Base-by-base conservation (phyloP, 2,113 vertebrate species). In the Labrus mixtus region DNA sequence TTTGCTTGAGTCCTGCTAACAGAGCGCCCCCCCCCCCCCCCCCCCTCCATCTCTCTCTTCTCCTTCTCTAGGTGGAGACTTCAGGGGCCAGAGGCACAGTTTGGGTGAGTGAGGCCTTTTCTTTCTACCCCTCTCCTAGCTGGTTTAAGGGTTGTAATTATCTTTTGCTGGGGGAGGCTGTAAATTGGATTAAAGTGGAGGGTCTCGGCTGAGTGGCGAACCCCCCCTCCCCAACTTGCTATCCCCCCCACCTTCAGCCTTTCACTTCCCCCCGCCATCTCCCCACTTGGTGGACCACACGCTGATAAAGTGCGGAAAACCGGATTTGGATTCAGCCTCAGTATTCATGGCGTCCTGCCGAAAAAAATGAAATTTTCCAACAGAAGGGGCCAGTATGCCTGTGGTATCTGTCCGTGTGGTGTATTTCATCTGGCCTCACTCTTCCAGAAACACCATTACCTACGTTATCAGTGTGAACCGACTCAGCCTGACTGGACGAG, bases 151-250 rank as follows among this genome's bases (percentile, higher is more conserved):
- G 92, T 95, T 96, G 95, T 96, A 97, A 97, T 96, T 96, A 97
- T 97, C 95, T 97, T 96, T 95, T 96, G 92, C 95, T 93, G 94
- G 94, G 95, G 95, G 96, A 96, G 96, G 95, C 95, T 96, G 95
- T 96, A 97, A 97, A 97, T 97, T 97, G 96, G 96, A 97, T 97
- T 97, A 97, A 95, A 96, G 95, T 95, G 95, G 94, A 95, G 95
- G 94, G 96, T 95, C 95, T 95, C 96, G 96, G 95, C 93, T 96
- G 95, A 97, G 89, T 94, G 95, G 92, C 90, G 95, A 93, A 93
- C 89, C 94, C 94, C 83, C 66, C 45, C 29, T 16, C 8, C 58
- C 39, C 29, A 51, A 51, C 48, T n/a, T 19, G 19, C 48, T 51
- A n/a, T 10, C 25, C 23, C 54, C 3, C 23, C 17, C 48, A 53